phyloP scores from a whole-genome alignment of 1,140 invertebrate species.

The Lordiphosa collinella region DNA sequence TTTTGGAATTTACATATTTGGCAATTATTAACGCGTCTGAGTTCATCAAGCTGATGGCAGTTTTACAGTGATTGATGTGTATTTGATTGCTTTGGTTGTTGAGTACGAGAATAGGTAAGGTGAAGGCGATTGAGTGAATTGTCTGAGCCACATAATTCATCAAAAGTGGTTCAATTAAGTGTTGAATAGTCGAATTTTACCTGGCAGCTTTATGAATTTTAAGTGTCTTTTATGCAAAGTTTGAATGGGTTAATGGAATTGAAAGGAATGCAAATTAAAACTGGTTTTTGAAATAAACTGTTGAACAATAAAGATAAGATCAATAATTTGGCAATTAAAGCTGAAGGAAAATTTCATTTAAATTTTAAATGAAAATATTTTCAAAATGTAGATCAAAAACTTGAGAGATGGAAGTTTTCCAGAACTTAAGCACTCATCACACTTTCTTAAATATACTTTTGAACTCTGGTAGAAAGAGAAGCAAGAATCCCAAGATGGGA shows the following conservation, averaged over 20 bases:
- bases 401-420: too few species aligned
- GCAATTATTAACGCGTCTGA: constrained; percentile 44
- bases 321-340: background rate
- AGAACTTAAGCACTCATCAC: too few species aligned
- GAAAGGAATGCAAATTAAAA: background rate
- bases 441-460: too few species aligned
- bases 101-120: background rate
- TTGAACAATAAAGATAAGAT: constrained; percentile 1
- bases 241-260: background rate
- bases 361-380: too few species aligned
- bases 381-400: too few species aligned
- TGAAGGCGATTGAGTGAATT: constrained; percentile 18
- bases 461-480: too few species aligned
- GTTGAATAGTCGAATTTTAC: constrained; percentile 16
- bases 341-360: too few species aligned
- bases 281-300: background rate
- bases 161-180: constrained; percentile 26
- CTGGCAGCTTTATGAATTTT: constrained; percentile 9
- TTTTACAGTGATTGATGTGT: constrained; percentile 47
- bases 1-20: constrained; percentile 62
- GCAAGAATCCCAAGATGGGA: too few species aligned
- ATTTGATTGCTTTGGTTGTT: constrained; percentile 40
- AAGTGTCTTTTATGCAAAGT: constrained; percentile 1
- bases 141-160: background rate
- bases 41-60: constrained; percentile 16